Base-by-base conservation (phyloP, 2,888 invertebrate species). In the Pogonocherus hispidulus region DNA sequence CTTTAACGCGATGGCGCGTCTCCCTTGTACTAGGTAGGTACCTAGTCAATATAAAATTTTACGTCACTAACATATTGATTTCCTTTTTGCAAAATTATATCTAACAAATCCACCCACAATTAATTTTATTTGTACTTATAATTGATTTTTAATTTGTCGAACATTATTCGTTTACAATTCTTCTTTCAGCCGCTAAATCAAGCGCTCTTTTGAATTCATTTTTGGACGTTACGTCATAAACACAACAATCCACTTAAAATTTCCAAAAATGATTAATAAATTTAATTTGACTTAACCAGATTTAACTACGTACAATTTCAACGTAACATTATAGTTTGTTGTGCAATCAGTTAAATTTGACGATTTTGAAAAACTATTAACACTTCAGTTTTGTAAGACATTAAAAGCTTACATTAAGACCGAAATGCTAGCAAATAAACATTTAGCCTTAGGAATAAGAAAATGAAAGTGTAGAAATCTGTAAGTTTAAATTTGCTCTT, bases 51-150 rank as follows among this genome's bases (percentile, higher is more conserved):
- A 75, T 66, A 75, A 74, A 76, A 76, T 73, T 76, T 75, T 75
- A 76, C 78, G 78, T 79, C 78, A 78, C 70, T 70, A 64, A 73
- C 71, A 70, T 78, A 76, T 78, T 73, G 77, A 79, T 78, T 78
- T 72, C 71, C 66, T 66, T 76, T 67, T 41, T 67, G 32, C 62
- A 67, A 67, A 49, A 63, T 22, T 67, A 20, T 51, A 37, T 66
- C 67, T 46, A 67, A 57, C 54, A 69, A 47, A 59, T 62, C 67
- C 66, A 73, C 54, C 14, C 44, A 32, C 47, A 66, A 49, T 55
- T 57, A 18, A 16, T 52, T 41, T 1, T 3, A 23, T 20, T 23
- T 44, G 18, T 23, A 22, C 6, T 6, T 27, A 5, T 2, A 14
- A 44, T 57, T 46, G 20, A 23, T 57, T 23, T 27, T 16, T 47